These are phyloP conservation scores for Paedocypris micromegethes DNA, from an alignment of 2,797 vertebrate genomes.

Conservation along the genomic window DNA sequence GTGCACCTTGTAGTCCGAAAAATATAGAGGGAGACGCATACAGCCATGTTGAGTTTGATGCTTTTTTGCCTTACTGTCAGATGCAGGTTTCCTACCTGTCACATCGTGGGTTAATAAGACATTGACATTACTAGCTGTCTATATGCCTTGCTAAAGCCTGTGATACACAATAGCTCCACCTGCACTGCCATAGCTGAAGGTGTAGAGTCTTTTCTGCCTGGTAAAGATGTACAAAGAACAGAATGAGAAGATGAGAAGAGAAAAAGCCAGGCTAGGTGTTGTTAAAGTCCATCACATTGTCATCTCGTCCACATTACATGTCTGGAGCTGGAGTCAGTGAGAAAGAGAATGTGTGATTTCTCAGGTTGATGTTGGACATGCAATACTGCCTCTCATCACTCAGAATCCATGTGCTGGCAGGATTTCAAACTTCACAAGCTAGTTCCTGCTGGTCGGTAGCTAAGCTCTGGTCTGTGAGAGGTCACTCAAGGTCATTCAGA, in stretches of 20 bases:
- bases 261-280: neutral
- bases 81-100: constrained; percentile 66
- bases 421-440: constrained; percentile 48
- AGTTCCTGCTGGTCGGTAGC: constrained; percentile 75
- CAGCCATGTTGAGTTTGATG: constrained; percentile 67
- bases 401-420: constrained; percentile 47
- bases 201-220: constrained; percentile 12
- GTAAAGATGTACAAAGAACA: neutral
- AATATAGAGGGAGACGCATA: constrained; percentile 56
- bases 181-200: constrained; percentile 9
- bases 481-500: constrained; percentile 49
- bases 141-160: constrained; percentile 62
- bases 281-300: neutral
- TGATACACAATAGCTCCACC: constrained; percentile 32
- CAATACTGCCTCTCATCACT: constrained; percentile 32
- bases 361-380: constrained; percentile 24
- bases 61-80: constrained; percentile 77
- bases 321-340: constrained; percentile 5
- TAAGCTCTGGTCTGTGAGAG: constrained; percentile 58
- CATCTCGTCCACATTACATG: neutral
- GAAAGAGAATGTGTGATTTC: constrained; percentile 6
- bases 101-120: constrained; percentile 66
- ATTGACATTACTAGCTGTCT: constrained; percentile 64
- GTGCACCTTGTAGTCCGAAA: constrained; percentile 1
- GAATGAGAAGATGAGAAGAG: constrained; percentile 12